These are phyloP conservation scores for Panzeria rudis DNA, from an alignment of 2,888 invertebrate genomes.

Conservation along the genomic window DNA sequence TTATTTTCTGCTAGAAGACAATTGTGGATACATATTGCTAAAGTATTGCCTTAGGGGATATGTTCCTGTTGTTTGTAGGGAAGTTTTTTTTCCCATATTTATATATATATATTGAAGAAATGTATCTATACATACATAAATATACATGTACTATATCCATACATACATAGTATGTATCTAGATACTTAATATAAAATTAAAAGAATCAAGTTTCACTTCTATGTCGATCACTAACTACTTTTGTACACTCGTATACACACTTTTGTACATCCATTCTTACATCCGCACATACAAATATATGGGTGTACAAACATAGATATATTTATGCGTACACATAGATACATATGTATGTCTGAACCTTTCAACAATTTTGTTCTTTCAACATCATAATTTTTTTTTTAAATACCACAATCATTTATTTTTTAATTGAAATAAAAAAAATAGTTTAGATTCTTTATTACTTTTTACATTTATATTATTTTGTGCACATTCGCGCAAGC, in stretches of 20 bases:
- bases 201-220: slow-evolving; percentile 41
- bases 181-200: slow-evolving; percentile 1
- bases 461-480: slow-evolving; percentile 26
- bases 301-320: neutral
- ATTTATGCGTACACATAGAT: neutral
- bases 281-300: neutral
- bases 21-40: no score
- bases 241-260: no score
- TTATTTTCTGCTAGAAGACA: no score
- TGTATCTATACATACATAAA: neutral
- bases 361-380: neutral
- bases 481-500: slow-evolving; percentile 63
- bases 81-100: no score
- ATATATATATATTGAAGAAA: no score
- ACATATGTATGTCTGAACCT: neutral
- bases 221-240: no score
- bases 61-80: no score
- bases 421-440: neutral
- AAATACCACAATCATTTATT: neutral
- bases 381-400: neutral
- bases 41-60: no score
- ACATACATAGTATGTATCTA: neutral
- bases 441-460: neutral
- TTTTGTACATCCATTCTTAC: neutral
- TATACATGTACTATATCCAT: no score